Base-by-base conservation (phyloP, 2,797 vertebrate genomes). In the Macrochelys suwanniensis region DNA sequence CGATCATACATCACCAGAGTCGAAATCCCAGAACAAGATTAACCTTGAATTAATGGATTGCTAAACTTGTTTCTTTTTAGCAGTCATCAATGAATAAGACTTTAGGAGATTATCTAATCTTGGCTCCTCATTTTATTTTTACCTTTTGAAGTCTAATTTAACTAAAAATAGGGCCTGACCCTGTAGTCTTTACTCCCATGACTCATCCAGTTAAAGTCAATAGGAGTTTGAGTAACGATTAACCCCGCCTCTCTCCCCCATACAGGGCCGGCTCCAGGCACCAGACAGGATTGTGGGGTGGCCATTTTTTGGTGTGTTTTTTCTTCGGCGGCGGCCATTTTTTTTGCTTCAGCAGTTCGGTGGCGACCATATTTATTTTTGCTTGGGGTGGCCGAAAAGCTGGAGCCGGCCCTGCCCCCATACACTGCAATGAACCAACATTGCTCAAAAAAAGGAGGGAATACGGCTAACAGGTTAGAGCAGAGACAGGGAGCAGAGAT, bases 41-140 rank as follows among this genome's bases (percentile, higher is more conserved):
- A 93, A 80, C 45, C 19, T 92, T 26, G n/a, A 94, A 84, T 94
- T 89, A 89, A 90, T 85, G 61, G 53, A 4, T 81, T 92, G 82
- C 94, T 92, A 88, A 93, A 84, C 37, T 45, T 45, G 47, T 74
- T 93, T 31, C 6, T 90, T 76, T 94, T 93, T 19, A 87, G 33
- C 49, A 59, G 47, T 59, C 96, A 71, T 13, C 82, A 92, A 53
- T 82, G 68, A 95, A 37, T 82, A 16, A 26, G 5, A 31, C 57
- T 4, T 90, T 37, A 85, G 77, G 7, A 54, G 45, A 28, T 61
- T 42, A 47, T 16, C 31, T 28, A 50, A 11, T 6, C 85, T 26
- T 51, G 51, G 23, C 19, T 61, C n/a, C 42, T 45, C 28, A 61
- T 61, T 31, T 84, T 65, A 25, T 49, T 49, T 89, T 1, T 16